A percentile compares a stretch with the other conserved stretches of the same genome.
phyloP scores from a whole-genome alignment of 2,888 invertebrate species.

The Venusia cambrica region DNA sequence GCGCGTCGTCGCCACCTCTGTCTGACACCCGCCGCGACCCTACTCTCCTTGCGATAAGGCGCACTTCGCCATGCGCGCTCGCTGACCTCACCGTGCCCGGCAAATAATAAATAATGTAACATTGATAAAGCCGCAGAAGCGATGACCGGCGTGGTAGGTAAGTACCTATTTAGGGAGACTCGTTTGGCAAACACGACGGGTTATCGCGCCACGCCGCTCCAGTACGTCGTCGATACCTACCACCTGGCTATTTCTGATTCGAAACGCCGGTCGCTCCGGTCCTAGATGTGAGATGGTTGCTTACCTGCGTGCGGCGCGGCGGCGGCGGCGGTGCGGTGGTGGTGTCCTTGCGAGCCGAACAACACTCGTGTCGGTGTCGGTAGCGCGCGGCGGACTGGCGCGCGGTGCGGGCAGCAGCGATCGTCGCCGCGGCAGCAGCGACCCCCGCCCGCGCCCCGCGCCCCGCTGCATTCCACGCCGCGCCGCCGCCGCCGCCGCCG shows the following conservation, averaged over 20 bases:
- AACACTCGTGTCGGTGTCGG: constrained; percentile 71
- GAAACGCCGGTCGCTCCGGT: constrained; percentile 25
- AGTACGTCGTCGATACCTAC: constrained; percentile 40
- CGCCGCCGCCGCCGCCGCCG: constrained; percentile 56
- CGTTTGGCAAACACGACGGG: constrained; percentile 58
- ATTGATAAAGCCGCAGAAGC: constrained; percentile 76
- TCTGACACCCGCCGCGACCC: constrained; percentile 50
- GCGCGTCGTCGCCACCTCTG: constrained; percentile 40
- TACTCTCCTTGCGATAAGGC: constrained; percentile 71
- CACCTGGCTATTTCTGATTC: constrained; percentile 52
- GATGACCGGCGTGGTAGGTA: constrained; percentile 76
- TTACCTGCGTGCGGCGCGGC: constrained; percentile 66
- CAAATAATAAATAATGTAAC: constrained; percentile 80
- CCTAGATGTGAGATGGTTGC: constrained; percentile 48
- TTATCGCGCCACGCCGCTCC: constrained; percentile 50
- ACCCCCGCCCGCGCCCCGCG: constrained; percentile 64
- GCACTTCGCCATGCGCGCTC: constrained; percentile 63
- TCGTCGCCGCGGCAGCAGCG: constrained; percentile 65
- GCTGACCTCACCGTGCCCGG: constrained; percentile 74
- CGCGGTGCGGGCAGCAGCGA: constrained; percentile 55
- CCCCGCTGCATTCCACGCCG: constrained; percentile 54
- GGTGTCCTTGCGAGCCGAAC: constrained; percentile 53
- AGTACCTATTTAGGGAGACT: constrained; percentile 70
- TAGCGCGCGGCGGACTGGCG: constrained; percentile 76
- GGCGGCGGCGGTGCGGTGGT: too few species aligned